A percentile compares a stretch with the other conserved stretches of the same genome.
These are phyloP conservation scores for Tonatia bakeri DNA, from an alignment of 2,113 vertebrate genomes.

Conservation along the genomic window DNA sequence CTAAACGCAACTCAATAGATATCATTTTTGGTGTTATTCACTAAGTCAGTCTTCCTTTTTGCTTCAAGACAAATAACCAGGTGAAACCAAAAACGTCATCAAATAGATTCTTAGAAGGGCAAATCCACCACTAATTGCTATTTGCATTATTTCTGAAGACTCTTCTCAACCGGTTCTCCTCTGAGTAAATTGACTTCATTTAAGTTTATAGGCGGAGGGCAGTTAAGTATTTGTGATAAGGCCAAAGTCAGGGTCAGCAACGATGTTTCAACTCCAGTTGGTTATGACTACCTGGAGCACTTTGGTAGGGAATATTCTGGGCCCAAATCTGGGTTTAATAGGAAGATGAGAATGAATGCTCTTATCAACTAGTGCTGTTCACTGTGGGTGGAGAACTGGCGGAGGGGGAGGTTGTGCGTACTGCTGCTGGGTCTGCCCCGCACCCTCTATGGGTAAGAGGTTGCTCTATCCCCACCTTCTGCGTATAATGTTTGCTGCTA, in stretches of 20 bases:
- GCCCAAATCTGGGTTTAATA: neutral
- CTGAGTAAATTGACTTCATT: neutral
- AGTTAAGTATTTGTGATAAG: conserved; percentile 2
- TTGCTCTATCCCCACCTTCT: neutral
- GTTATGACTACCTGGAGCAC: neutral
- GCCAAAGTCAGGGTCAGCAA: conserved; percentile 2
- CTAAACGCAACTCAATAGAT: neutral
- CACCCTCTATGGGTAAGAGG: neutral
- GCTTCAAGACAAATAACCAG: conserved; percentile 35
- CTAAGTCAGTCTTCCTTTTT: conserved; percentile 2
- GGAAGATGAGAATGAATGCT: neutral
- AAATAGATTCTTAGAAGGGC: neutral
- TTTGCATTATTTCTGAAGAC: conserved; percentile 39
- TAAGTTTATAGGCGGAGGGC: neutral
- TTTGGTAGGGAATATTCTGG: neutral
- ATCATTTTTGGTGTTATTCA: conserved; percentile 19
- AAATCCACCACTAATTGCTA: neutral
- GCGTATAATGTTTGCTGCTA: neutral
- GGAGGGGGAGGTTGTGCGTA: neutral
- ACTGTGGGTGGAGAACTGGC: neutral
- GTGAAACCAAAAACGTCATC: neutral
- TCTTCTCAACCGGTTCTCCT: neutral
- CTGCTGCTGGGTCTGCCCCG: neutral
- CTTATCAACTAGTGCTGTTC: neutral
- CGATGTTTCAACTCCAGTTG: neutral